Percentiles rank a stretch among this genome's conserved stretches.
These are phyloP conservation scores for Calcarius ornatus DNA, from an alignment of 2,113 vertebrate species.

Conservation along the genomic window DNA sequence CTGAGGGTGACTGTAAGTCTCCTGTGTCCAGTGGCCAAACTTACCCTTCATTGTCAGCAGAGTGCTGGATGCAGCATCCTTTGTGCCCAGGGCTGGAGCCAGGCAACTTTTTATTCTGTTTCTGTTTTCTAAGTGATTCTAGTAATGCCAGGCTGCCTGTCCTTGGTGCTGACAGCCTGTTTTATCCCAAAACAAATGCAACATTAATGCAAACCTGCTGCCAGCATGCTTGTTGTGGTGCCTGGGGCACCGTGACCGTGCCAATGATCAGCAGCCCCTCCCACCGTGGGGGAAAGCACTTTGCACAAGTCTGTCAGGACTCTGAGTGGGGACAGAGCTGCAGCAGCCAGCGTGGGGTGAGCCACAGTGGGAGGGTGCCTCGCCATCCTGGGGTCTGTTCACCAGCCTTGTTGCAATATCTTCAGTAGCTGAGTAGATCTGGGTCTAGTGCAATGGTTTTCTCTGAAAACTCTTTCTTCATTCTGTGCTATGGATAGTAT, in stretches of 20 bases:
- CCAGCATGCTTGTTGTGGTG: background rate
- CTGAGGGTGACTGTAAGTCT: background rate
- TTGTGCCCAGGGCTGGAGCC: background rate
- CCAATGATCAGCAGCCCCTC: background rate
- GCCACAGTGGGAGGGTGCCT: background rate
- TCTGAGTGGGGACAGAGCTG: background rate
- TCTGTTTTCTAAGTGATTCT: background rate
- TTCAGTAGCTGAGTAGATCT: background rate
- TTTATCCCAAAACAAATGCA: slow-evolving; percentile 35
- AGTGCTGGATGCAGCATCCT: background rate
- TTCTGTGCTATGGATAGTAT: background rate
- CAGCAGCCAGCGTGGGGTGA: background rate
- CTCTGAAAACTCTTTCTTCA: slow-evolving; percentile 2
- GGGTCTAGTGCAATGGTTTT: slow-evolving; percentile 32
- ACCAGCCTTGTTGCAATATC: background rate
- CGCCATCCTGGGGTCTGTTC: background rate
- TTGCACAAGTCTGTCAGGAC: background rate
- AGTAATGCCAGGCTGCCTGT: background rate
- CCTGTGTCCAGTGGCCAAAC: background rate
- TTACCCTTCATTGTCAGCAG: background rate
- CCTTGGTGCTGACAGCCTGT: background rate
- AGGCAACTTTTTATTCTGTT: background rate
- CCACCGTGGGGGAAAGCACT: background rate
- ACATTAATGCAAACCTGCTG: background rate
- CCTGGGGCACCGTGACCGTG: background rate